Evolutionary conservation across 2,888 invertebrate species (phyloP).

Genomic region (Osedax frankpressi): DNA sequence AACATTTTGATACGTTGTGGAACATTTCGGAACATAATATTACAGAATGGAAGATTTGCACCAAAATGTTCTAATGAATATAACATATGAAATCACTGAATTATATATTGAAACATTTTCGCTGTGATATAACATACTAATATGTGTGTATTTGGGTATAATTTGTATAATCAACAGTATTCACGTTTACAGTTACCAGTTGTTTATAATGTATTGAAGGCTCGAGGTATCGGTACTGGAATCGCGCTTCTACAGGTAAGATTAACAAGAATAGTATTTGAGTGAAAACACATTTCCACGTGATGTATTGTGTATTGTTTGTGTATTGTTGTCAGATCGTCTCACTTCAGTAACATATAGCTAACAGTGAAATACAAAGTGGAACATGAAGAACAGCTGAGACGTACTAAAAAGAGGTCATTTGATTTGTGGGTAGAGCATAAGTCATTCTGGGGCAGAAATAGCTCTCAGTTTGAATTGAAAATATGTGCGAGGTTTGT

Average conservation of each 20-base stretch:
- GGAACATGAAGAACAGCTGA: slow-evolving; percentile 29
- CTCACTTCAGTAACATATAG: slow-evolving; percentile 26
- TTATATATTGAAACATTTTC: background rate
- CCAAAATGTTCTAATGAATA: too few species aligned
- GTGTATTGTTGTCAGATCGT: background rate
- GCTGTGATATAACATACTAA: background rate
- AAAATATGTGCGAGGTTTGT: slow-evolving; percentile 56
- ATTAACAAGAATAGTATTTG: too few species aligned
- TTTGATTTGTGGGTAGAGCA: slow-evolving; percentile 61
- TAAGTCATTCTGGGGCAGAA: slow-evolving; percentile 56
- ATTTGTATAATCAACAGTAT: too few species aligned
- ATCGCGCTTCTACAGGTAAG: slow-evolving; percentile 69
- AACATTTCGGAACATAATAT: too few species aligned
- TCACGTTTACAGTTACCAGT: slow-evolving; percentile 54
- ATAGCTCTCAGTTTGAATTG: slow-evolving; percentile 71
- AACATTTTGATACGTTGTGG: too few species aligned
- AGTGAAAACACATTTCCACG: too few species aligned
- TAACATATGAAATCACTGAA: too few species aligned
- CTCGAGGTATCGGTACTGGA: slow-evolving; percentile 78
- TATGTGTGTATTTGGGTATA: too few species aligned
- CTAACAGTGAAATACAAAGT: slow-evolving; percentile 54
- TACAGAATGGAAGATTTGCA: too few species aligned
- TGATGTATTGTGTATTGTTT: too few species aligned
- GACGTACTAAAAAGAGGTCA: slow-evolving; percentile 25
- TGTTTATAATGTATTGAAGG: slow-evolving; percentile 85